These are phyloP conservation scores for Antheraea assamensis DNA, from an alignment of 2,888 invertebrate species.

Conservation along the genomic window DNA sequence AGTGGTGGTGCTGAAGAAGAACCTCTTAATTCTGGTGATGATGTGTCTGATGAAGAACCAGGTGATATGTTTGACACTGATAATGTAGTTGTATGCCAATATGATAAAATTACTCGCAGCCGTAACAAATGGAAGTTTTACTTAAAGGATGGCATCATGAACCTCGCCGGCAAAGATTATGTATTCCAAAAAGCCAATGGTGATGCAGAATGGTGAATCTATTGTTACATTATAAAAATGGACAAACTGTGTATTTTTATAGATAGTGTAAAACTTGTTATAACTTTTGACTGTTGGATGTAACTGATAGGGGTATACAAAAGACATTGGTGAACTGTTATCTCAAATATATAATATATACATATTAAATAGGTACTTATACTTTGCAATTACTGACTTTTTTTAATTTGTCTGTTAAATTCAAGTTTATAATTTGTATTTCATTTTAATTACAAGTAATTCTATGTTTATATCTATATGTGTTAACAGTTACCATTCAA, in stretches of 20 bases:
- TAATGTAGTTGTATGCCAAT: conserved; percentile 99
- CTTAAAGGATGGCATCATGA: conserved; percentile 99
- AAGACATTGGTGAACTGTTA: conserved; percentile 46
- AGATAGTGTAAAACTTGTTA: conserved; percentile 58
- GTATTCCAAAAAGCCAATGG: conserved; percentile 99
- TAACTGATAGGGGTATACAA: conserved; percentile 40
- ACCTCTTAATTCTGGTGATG: conserved; percentile 97
- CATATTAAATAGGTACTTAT: conserved; percentile 27
- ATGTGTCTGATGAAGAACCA: conserved; percentile 98
- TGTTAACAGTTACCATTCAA: not conserved
- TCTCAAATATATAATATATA: conserved; percentile 39
- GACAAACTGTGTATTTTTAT: conserved; percentile 64
- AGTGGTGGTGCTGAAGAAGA: conserved; percentile 88
- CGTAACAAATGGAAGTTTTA: conserved; percentile 99
- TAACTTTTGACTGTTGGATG: conserved; percentile 53
- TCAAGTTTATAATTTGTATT: not conserved
- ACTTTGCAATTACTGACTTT: conserved; percentile 25
- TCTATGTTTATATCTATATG: not conserved
- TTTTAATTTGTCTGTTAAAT: conserved; percentile 26
- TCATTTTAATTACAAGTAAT: not conserved
- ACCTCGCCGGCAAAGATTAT: conserved; percentile 98
- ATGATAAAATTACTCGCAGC: conserved; percentile 99
- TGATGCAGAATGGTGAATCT: conserved; percentile 98
- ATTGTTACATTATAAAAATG: conserved; percentile 42
- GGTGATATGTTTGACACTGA: conserved; percentile 98